These are phyloP conservation scores for Nymphalis urticae DNA, from an alignment of 2,888 invertebrate species.

Conservation along the genomic window DNA sequence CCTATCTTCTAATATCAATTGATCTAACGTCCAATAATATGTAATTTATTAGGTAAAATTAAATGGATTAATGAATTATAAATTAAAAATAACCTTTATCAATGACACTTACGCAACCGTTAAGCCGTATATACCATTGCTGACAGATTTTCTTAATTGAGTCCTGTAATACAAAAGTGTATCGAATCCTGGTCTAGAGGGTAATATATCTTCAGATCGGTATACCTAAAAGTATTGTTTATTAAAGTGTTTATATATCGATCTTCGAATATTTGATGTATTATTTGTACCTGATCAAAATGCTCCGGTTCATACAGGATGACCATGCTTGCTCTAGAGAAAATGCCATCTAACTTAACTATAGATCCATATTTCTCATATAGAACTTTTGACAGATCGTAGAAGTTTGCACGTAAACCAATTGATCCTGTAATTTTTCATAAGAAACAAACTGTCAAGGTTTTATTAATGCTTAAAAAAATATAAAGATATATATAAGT, in stretches of 20 bases:
- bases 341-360: slow-evolving; percentile 62
- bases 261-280: neutral
- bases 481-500: neutral
- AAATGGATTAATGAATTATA: no score
- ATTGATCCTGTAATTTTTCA: slow-evolving; percentile 54
- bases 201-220: slow-evolving; percentile 67
- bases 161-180: slow-evolving; percentile 65
- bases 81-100: no score
- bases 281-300: slow-evolving; percentile 53
- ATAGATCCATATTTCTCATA: slow-evolving; percentile 59
- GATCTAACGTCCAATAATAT: no score
- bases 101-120: slow-evolving; percentile 61
- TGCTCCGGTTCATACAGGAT: slow-evolving; percentile 64
- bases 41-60: no score
- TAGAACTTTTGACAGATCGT: slow-evolving; percentile 50
- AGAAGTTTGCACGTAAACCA: slow-evolving; percentile 54
- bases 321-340: slow-evolving; percentile 58
- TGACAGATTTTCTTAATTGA: slow-evolving; percentile 54
- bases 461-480: neutral
- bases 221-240: slow-evolving; percentile 53
- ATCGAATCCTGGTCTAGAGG: slow-evolving; percentile 67
- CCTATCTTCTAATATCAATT: no score
- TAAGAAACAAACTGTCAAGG: neutral
- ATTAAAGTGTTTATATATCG: neutral
- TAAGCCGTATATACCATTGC: slow-evolving; percentile 64